Percentiles rank a stretch among this genome's conserved stretches.
These are phyloP conservation scores for Xiphias gladius DNA, from an alignment of 2,113 vertebrate species.

Conservation along the genomic window DNA sequence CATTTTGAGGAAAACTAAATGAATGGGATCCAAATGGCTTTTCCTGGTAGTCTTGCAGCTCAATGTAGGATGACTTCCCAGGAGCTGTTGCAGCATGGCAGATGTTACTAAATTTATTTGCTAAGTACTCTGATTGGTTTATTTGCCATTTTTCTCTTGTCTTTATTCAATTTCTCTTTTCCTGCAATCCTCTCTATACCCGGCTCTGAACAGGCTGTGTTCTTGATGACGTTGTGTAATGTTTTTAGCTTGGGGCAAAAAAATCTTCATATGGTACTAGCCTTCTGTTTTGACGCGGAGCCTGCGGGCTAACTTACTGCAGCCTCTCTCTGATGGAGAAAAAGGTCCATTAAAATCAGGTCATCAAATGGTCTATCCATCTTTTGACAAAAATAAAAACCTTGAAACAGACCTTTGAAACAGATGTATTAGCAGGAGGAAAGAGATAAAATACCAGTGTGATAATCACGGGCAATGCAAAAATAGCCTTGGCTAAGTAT, in stretches of 20 bases:
- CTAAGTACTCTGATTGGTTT: constrained; percentile 82
- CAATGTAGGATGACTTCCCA: constrained; percentile 80
- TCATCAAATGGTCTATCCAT: constrained; percentile 52
- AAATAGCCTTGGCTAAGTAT: neutral
- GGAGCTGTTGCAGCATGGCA: constrained; percentile 71
- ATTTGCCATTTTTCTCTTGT: constrained; percentile 61
- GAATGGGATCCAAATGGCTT: constrained; percentile 77
- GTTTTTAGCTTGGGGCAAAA: constrained; percentile 78
- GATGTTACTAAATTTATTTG: constrained; percentile 82
- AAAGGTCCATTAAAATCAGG: constrained; percentile 65
- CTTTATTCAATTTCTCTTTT: constrained; percentile 44
- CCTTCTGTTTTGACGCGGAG: constrained; percentile 73
- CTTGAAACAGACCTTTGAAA: constrained; percentile 22
- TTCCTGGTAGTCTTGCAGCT: constrained; percentile 72
- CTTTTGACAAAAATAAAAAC: constrained; percentile 44
- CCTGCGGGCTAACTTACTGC: constrained; percentile 72
- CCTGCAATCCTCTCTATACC: constrained; percentile 51
- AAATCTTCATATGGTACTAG: constrained; percentile 80
- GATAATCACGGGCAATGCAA: neutral
- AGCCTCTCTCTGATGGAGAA: constrained; percentile 54
- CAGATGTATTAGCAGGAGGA: constrained; percentile 21
- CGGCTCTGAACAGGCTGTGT: constrained; percentile 68
- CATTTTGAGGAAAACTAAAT: constrained; percentile 81
- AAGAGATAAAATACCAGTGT: neutral
- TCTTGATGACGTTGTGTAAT: constrained; percentile 79